Base-by-base conservation (phyloP, 2,888 invertebrate species). In the Tetheella fluctuosa region DNA sequence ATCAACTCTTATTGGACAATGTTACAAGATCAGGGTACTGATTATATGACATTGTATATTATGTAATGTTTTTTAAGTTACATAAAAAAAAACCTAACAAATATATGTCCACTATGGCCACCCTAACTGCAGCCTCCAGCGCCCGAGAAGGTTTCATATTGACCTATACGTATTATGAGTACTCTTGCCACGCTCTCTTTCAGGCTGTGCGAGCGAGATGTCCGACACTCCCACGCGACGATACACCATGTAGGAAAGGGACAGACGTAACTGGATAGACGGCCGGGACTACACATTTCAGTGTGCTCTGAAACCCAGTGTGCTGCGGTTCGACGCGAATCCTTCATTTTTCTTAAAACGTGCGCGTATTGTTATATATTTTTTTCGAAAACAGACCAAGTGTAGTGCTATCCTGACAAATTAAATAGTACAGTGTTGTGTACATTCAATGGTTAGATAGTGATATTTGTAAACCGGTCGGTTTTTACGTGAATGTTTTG, bases 131-230 rank as follows among this genome's bases (percentile, higher is more conserved):
- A 92, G 92, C 92, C 89, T 92, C 92, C 92, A 86, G 90, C 85
- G 84, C 87, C 91, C 90, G 90, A 90, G 90, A 84, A 91, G 90
- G 88, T 89, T 90, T 91, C 89, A 92, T 92, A 92, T 92, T 92
- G 92, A 92, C 92, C 92, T 92, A 92, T 92, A 92, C 92, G 88
- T 92, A 92, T 87, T 90, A 90, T 88, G 85, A 91, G 87, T 82
- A 88, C 85, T 87, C 86, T 88, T 84, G 65, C 74, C 73, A 76
- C 81, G 81, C 85, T 85, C 87, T 84, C 85, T 91, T 89, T 90
- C 86, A 88, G 88, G 80, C 70, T 71, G 90, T 74, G 82, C 52
- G 81, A 91, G 74, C 57, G 84, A 78, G 91, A 90, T 52, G 60
- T 62, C 68, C 59, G 52, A 81, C 59, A 60, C 65, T 64, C 73